Conservation (phyloP, 1,140 invertebrate species). For the Bombus superbus region DNA sequence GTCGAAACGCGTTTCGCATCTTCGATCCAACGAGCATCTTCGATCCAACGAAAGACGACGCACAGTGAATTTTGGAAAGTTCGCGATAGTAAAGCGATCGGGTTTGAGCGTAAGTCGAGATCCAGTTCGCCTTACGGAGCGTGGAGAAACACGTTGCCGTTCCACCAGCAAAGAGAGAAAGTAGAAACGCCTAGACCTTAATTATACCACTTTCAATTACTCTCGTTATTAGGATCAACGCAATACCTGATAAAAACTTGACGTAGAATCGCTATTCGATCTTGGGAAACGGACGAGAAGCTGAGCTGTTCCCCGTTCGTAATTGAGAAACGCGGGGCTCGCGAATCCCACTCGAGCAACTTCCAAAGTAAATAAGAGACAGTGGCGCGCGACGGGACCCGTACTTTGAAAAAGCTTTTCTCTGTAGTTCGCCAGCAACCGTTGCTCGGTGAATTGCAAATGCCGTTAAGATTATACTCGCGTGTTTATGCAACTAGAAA, state of each 20-base stretch:
- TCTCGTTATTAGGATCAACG: background rate
- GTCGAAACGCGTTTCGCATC: too few relatives aligned
- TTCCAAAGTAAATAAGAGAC: conserved; percentile 33
- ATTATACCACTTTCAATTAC: background rate
- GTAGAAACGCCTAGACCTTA: too few relatives aligned
- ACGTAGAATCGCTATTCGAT: background rate
- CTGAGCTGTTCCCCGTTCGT: background rate
- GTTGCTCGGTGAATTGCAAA: conserved; percentile 34
- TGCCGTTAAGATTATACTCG: background rate
- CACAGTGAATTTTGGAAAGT: too few relatives aligned
- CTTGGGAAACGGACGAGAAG: background rate
- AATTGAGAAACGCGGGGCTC: conserved; percentile 6
- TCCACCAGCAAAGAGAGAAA: too few relatives aligned
- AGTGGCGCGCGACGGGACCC: background rate
- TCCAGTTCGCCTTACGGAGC: too few relatives aligned
- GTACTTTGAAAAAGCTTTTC: conserved; percentile 44
- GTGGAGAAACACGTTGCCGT: too few relatives aligned
- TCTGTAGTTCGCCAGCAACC: conserved; percentile 29
- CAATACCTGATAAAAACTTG: background rate
- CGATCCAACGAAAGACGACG: too few relatives aligned
- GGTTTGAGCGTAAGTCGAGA: too few relatives aligned
- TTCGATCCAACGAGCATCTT: too few relatives aligned
- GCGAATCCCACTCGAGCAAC: background rate
- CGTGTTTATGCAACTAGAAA: background rate
- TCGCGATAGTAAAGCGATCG: too few relatives aligned